These are phyloP conservation scores for Ciona savignyi DNA, from an alignment of 23 tunicate species.

Conservation along the genomic window DNA sequence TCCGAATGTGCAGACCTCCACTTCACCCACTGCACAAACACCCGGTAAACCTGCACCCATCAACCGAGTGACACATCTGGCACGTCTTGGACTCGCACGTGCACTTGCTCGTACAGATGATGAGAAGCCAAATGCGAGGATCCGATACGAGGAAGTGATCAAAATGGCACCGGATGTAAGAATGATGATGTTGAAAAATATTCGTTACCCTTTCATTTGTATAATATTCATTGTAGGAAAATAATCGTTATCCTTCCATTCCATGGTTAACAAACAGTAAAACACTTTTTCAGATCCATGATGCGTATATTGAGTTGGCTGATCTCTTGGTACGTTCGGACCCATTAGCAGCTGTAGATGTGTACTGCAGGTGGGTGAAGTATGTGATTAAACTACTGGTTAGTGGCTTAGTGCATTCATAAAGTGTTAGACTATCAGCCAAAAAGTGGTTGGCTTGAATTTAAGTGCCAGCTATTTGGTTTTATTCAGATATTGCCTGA, in stretches of 20 bases:
- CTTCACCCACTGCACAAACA: neutral
- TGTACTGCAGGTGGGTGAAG: conserved; percentile 80
- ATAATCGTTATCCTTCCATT: too few species aligned
- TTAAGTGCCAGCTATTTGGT: too few species aligned
- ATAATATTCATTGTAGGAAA: too few species aligned
- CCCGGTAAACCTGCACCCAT: conserved; percentile 60
- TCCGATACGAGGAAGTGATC: conserved; percentile 78
- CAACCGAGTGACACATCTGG: conserved; percentile 45
- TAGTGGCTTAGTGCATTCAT: too few species aligned
- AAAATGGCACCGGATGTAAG: conserved; percentile 82
- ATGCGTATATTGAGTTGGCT: conserved; percentile 90
- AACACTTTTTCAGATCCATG: conserved; percentile 65
- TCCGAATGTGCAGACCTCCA: too few species aligned
- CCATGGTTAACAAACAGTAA: too few species aligned
- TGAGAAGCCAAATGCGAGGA: conserved; percentile 38
- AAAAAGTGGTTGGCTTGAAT: too few species aligned
- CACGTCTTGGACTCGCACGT: conserved; percentile 77
- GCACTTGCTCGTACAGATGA: conserved; percentile 66
- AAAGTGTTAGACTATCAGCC: too few species aligned
- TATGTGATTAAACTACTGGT: too few species aligned
- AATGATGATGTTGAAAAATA: neutral
- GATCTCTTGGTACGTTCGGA: conserved; percentile 59
- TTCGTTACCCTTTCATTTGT: too few species aligned
- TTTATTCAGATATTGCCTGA: too few species aligned
- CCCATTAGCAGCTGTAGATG: conserved; percentile 80